These are phyloP conservation scores for Megaceryle torquata DNA, from an alignment of 2,113 vertebrate species.

Conservation along the genomic window DNA sequence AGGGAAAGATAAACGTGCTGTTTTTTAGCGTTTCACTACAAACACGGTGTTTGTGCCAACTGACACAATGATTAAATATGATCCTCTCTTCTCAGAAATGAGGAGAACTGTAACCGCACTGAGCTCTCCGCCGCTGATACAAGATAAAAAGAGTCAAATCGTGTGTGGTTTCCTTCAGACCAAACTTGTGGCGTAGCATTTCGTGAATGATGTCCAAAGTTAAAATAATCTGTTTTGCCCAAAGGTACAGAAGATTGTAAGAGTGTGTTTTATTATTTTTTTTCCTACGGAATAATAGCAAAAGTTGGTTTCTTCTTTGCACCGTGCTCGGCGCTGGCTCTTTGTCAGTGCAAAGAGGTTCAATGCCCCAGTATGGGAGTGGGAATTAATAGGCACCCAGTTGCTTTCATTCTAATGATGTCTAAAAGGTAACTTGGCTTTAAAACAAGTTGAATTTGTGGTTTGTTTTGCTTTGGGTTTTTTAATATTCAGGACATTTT, in stretches of 20 bases:
- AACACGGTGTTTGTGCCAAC: constrained; percentile 65
- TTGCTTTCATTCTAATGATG: not conserved
- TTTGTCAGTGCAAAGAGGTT: not conserved
- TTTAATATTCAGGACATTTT: not conserved
- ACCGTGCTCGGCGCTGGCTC: accelerated
- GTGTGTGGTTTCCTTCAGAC: constrained; percentile 62
- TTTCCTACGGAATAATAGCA: not conserved
- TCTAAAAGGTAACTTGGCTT: not conserved
- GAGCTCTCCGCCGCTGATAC: constrained; percentile 40
- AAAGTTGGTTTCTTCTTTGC: not conserved
- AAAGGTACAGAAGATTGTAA: not conserved
- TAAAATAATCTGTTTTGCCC: constrained; percentile 37
- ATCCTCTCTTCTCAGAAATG: constrained; percentile 66
- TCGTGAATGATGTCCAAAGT: constrained; percentile 46
- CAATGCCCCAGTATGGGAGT: accelerated
- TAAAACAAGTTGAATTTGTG: not conserved
- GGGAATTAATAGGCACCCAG: not conserved
- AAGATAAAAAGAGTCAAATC: constrained; percentile 46
- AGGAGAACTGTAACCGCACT: constrained; percentile 47
- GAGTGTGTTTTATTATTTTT: not conserved
- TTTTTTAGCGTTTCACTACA: constrained; percentile 57
- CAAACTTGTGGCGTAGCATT: constrained; percentile 20
- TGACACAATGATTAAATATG: constrained; percentile 59
- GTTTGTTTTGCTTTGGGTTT: not conserved
- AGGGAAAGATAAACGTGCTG: constrained; percentile 33